Conservation (phyloP, 2,797 vertebrate species). For the Sibirionetta formosa region DNA sequence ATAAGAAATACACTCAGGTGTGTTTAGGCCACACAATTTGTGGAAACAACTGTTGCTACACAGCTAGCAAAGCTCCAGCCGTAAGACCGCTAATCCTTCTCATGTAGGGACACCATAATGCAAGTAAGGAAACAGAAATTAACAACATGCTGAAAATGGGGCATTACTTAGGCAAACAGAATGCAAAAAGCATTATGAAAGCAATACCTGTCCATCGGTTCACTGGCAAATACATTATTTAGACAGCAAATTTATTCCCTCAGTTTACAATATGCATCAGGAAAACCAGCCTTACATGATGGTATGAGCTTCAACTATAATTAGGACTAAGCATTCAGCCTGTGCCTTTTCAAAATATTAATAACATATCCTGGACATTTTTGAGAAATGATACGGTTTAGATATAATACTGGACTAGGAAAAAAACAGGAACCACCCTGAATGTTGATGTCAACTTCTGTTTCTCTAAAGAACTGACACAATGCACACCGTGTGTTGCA, state of each 20-base stretch:
- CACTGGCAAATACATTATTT: neutral
- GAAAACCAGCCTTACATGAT: neutral
- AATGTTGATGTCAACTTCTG: neutral
- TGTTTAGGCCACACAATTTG: neutral
- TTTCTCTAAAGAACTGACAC: neutral
- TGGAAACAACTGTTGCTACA: slow-evolving; percentile 28
- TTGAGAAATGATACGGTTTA: neutral
- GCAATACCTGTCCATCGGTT: neutral
- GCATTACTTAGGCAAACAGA: neutral
- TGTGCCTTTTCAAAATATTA: neutral
- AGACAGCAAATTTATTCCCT: neutral
- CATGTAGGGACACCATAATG: neutral
- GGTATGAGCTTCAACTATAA: neutral
- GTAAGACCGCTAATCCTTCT: neutral
- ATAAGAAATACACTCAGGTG: slow-evolving; percentile 24
- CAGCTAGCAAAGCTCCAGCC: slow-evolving; percentile 9
- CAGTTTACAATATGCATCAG: fast-evolving
- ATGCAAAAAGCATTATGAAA: neutral
- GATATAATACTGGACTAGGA: neutral
- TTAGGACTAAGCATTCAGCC: neutral
- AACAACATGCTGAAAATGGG: neutral
- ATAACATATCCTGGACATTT: neutral
- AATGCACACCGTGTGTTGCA: neutral
- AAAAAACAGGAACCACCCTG: neutral
- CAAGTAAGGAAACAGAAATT: neutral